Base-by-base conservation (phyloP, 2,113 vertebrate genomes). In the Phylloscopus whistleri region DNA sequence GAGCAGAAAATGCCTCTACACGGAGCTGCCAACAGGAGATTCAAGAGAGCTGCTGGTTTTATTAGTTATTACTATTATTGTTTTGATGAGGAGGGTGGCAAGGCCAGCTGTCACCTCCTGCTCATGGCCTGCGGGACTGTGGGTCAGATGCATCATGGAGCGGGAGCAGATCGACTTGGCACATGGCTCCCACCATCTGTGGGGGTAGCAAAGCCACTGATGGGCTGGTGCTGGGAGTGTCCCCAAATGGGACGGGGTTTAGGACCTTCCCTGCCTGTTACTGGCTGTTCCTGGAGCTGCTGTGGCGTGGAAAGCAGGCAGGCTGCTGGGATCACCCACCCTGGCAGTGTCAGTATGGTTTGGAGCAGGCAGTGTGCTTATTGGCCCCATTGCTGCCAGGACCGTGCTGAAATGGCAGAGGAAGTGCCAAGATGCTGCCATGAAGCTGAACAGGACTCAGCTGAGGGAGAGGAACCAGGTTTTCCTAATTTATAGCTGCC, bases 291-390 rank as follows among this genome's bases (percentile, higher is more conserved):
- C 37, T 7, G 4, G 21, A 59, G 56, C 69, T 49, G 35, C 26
- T 35, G 6, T 8, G 12, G 13, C 2, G 1, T 10, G 33, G 33
- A 26, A 31, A 51, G 43, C 0, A 0, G 87, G 33, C 44, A 37
- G 1, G 20, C 62, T 43, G 27, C 60, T 21, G 75, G 48, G 16
- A 43, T 82, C 51, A 14, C 60, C 48, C 14, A 3, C 5, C 15
- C 26, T 0, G 16, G 62, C 4, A 10, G 20, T 28, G 48, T 63
- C 4, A 0, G 55, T 2, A 0, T 1, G 6, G 30, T 26, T 66
- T 14, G 5, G 77, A 81, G 59, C 3, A 21, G 84, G 59, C 63
- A 69, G 28, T 2, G 1, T 21, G 39, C 8, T 37, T 37, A 5
- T 46, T 72, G 80, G 62, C 63, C 62, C 76, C 5, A 0, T 53